A percentile compares a stretch with the other conserved stretches of the same genome.
Conservation (phyloP, 2,797 vertebrate species). For the Poecilia velifera region DNA sequence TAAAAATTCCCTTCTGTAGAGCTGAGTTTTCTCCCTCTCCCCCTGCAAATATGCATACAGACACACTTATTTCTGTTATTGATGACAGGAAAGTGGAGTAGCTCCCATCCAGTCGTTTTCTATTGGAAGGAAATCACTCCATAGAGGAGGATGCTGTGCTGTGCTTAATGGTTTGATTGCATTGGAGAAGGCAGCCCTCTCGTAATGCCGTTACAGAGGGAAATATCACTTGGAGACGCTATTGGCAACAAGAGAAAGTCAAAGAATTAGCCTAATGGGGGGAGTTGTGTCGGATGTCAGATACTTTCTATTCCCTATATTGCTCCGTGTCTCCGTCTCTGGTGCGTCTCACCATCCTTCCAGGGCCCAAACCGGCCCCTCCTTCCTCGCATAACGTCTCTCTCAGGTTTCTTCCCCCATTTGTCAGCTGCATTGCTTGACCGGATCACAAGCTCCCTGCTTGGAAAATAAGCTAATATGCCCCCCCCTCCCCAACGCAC, state of each 20-base stretch:
- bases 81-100: constrained; percentile 76
- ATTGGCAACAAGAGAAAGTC: constrained; percentile 79
- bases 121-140: constrained; percentile 73
- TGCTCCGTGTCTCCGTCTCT: constrained; percentile 55
- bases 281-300: constrained; percentile 76
- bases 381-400: constrained; percentile 57
- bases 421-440: constrained; percentile 69
- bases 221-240: constrained; percentile 67
- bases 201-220: constrained; percentile 66
- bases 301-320: constrained; percentile 72
- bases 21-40: constrained; percentile 30
- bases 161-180: constrained; percentile 81
- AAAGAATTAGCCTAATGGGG: constrained; percentile 76
- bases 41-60: constrained; percentile 26
- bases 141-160: constrained; percentile 41
- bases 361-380: constrained; percentile 19
- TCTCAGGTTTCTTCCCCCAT: constrained; percentile 62
- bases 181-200: constrained; percentile 74
- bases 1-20: neutral
- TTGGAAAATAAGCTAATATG: constrained; percentile 71
- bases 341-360: constrained; percentile 6
- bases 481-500: constrained; percentile 17
- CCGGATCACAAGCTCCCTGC: constrained; percentile 69
- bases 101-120: constrained; percentile 69
- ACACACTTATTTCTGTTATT: constrained; percentile 62